A percentile compares a stretch with the other conserved stretches of the same genome.
These are phyloP conservation scores for Drosophila subobscura DNA, from an alignment of 1,140 invertebrate species.

Conservation along the genomic window DNA sequence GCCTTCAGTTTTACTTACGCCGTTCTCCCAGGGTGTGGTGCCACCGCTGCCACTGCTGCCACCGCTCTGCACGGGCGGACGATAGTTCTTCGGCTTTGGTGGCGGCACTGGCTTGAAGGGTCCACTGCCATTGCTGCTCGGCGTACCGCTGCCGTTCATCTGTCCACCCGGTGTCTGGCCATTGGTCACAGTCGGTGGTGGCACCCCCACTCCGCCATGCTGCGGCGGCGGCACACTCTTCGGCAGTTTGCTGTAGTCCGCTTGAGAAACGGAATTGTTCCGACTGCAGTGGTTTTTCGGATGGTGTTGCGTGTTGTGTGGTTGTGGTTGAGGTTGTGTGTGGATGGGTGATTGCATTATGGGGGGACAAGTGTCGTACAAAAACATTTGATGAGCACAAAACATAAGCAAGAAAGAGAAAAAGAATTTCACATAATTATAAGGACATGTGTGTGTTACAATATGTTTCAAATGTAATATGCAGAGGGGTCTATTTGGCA, in stretches of 20 bases:
- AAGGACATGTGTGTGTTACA: conserved; percentile 45
- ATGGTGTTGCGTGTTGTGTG: conserved; percentile 24
- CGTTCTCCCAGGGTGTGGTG: conserved; percentile 78
- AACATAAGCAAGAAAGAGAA: conserved; percentile 73
- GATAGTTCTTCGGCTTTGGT: conserved; percentile 95
- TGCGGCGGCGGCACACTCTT: conserved; percentile 52
- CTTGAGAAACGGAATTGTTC: conserved; percentile 85
- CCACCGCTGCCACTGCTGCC: conserved; percentile 67
- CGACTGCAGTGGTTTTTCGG: conserved; percentile 70
- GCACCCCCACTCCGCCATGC: conserved; percentile 57
- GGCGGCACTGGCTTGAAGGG: conserved; percentile 95
- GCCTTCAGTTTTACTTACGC: conserved; percentile 53
- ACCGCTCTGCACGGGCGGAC: conserved; percentile 86
- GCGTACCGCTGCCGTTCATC: conserved; percentile 67
- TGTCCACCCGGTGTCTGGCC: conserved; percentile 29
- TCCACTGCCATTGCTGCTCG: conserved; percentile 79
- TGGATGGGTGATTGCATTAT: conserved; percentile 28
- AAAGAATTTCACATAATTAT: conserved; percentile 61
- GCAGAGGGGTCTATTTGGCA: conserved; percentile 1
- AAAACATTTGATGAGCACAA: conserved; percentile 49
- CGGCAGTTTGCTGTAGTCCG: conserved; percentile 84
- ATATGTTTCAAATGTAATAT: no score
- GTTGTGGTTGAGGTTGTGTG: conserved; percentile 24
- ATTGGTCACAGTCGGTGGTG: conserved; percentile 62
- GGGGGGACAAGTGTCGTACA: conserved; percentile 36